Base-by-base conservation (phyloP, 1,140 invertebrate genomes). In the Trachymyrmex cornetzi region DNA sequence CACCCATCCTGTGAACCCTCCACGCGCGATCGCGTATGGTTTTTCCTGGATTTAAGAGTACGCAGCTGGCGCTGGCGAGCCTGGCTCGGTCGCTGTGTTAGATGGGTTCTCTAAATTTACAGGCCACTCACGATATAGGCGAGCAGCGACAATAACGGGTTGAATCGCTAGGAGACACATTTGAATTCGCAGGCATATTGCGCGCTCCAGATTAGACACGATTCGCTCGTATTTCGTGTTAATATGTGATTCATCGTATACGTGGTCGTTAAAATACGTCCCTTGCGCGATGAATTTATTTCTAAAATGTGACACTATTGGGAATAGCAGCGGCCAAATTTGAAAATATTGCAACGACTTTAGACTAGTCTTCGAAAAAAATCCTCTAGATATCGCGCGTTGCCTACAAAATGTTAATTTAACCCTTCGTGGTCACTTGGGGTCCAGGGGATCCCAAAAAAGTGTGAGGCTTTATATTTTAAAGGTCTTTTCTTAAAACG, bases 81-180 rank as follows among this genome's bases (percentile, higher is more conserved):
- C 72, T 14, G 53, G 55, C n/a, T 12, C n/a, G 71, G n/a, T 3
- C 6, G 12, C 55, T 77, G 74, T 77, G 82, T 85, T 85, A 64
- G 72, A 50, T 84, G 55, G 75, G 14, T 16, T 55, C 30, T 14
- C 72, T 50, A 27, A 77, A 85, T 85, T 85, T 85, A 85, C 74
- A 77, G 74, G 61, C 48, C 59, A 48, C 12, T 38, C n/a, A 44
- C 22, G 72, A 55, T 55, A 66, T 38, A 53, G 72, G 38, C 71
- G 57, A 24, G 16, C 44, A 24, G 34, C 22, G 72, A 66, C 82
- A 55, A 85, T 85, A 79, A 85, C 75, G 63, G 48, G 44, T 44
- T 30, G 22, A 64, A 59, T 57, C 34, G 72, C 50, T 64, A 19
- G 27, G 34, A 24, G 59, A 79, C 63, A 66, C 59, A 64, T 66